These are phyloP conservation scores for Porites lobata DNA, from an alignment of 92 coral and sea anemone species.

Conservation along the genomic window DNA sequence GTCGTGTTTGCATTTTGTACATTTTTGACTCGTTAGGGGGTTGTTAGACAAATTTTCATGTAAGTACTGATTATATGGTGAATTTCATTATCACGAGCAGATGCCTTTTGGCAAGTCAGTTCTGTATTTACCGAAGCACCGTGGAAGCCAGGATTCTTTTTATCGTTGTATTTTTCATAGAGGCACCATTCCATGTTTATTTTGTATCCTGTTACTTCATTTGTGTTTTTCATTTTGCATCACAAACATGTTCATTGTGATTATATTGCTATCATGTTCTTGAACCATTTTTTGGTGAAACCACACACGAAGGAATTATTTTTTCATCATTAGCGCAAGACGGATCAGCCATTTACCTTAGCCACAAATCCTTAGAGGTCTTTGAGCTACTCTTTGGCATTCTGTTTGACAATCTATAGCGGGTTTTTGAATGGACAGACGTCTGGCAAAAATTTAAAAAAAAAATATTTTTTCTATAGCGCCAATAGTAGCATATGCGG, in stretches of 20 bases:
- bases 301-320: not conserved
- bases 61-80: not conserved
- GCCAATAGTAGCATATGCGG: no score
- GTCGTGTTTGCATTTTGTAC: slow-evolving; percentile 3
- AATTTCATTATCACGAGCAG: not conserved
- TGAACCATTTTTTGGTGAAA: not conserved
- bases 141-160: no score
- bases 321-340: not conserved
- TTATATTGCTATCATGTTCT: not conserved
- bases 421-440: no score
- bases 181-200: no score
- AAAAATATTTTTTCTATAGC: no score
- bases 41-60: slow-evolving; percentile 11
- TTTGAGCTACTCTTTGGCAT: no score
- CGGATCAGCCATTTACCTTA: not conserved
- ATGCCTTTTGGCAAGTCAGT: not conserved
- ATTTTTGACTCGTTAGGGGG: slow-evolving; percentile 28
- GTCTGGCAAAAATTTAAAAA: no score
- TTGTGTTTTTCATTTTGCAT: not conserved
- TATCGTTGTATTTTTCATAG: no score
- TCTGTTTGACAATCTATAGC: no score
- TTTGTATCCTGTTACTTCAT: no score
- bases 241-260: not conserved
- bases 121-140: no score
- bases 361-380: not conserved